phyloP scores from a whole-genome alignment of 2,797 vertebrate genomes.

The Novumbra hubbsi region DNA sequence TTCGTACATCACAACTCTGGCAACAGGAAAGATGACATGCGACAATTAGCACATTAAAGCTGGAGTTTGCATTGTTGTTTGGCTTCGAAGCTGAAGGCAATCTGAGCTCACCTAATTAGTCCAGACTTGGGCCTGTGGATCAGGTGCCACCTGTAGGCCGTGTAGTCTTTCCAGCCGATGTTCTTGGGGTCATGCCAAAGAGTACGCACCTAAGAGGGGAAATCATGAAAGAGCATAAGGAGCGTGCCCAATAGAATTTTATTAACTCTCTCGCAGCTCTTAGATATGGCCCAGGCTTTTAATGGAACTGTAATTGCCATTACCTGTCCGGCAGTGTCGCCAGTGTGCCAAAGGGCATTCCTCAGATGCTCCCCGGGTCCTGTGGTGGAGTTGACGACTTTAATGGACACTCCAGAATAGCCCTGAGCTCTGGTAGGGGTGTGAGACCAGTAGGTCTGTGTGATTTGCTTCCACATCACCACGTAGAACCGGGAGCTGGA shows the following conservation, averaged over 20 bases:
- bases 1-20: constrained; percentile 96
- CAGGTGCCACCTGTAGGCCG: constrained; percentile 97
- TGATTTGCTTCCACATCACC: constrained; percentile 99
- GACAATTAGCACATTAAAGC: constrained; percentile 9
- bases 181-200: constrained; percentile 98
- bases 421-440: constrained; percentile 95
- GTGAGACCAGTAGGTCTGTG: constrained; percentile 95
- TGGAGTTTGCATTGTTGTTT: not conserved
- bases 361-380: constrained; percentile 97
- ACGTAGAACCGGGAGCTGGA: constrained; percentile 98
- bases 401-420: constrained; percentile 96
- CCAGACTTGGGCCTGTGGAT: constrained; percentile 96
- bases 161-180: constrained; percentile 98
- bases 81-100: not conserved
- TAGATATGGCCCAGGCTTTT: not conserved
- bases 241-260: constrained; percentile 11
- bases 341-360: constrained; percentile 98
- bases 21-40: constrained; percentile 37
- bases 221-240: constrained; percentile 29
- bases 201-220: constrained; percentile 83
- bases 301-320: constrained; percentile 5
- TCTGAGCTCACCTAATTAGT: constrained; percentile 85
- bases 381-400: constrained; percentile 97
- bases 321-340: constrained; percentile 95
- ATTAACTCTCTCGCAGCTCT: not conserved